Conservation (phyloP, 2,797 vertebrate genomes). For the Psittacula echo region DNA sequence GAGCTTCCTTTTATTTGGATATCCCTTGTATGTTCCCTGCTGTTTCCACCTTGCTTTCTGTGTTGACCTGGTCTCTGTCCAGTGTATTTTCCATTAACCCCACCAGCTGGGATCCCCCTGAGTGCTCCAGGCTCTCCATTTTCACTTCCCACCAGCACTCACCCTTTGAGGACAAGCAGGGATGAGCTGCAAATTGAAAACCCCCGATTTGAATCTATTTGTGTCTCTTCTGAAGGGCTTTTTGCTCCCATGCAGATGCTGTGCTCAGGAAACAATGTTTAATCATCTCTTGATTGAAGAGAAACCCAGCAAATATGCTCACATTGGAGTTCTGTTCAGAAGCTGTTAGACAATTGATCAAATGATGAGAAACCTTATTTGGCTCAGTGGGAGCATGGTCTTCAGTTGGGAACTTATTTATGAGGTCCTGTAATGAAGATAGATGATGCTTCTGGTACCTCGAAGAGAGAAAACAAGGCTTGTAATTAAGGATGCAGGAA, state of each 20-base stretch:
- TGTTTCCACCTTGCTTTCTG: background rate
- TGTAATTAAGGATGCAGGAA: background rate
- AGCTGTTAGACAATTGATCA: conserved; percentile 3
- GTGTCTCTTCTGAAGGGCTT: background rate
- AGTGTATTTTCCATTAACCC: background rate
- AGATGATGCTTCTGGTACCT: background rate
- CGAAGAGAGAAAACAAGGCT: background rate
- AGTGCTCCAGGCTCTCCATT: background rate
- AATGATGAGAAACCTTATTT: conserved; percentile 9
- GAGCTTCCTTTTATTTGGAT: background rate
- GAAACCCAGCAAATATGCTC: background rate
- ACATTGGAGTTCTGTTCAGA: background rate
- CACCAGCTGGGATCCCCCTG: background rate
- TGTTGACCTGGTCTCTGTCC: background rate
- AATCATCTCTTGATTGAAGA: conserved; percentile 27
- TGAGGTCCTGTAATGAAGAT: conserved; percentile 38
- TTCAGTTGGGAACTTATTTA: conserved; percentile 15
- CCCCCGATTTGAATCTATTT: background rate
- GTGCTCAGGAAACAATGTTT: background rate
- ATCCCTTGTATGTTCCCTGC: background rate
- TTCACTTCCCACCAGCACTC: accelerated
- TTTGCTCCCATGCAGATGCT: background rate
- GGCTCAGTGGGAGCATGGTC: background rate
- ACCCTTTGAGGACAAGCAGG: background rate
- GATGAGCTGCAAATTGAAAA: background rate